phyloP scores from a whole-genome alignment of 2,797 vertebrate genomes.

The Anolis apletophallus region DNA sequence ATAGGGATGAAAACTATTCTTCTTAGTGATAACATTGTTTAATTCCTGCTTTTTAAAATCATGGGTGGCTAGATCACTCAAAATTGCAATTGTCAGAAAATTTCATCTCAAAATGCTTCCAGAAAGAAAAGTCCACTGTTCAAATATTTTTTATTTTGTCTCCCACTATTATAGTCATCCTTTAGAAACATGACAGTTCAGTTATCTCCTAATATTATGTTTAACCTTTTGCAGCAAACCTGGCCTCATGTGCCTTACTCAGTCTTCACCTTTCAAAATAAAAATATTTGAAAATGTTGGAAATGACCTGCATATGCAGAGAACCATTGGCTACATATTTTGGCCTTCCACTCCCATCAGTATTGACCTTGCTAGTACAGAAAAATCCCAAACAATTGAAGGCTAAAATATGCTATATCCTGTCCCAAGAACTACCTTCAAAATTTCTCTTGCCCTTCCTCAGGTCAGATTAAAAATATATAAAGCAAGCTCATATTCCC shows the following conservation, averaged over 20 bases:
- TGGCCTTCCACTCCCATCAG: neutral
- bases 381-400: neutral
- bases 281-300: neutral
- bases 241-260: neutral
- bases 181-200: neutral
- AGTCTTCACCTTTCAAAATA: neutral
- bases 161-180: too few species aligned
- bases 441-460: too few species aligned
- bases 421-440: neutral
- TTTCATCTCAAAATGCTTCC: neutral
- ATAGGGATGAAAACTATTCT: too few species aligned
- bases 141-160: neutral
- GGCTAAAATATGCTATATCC: neutral
- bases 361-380: neutral
- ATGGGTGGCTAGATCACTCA: neutral
- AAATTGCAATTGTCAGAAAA: too few species aligned
- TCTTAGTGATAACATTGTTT: neutral
- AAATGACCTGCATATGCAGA: neutral
- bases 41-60: neutral
- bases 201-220: neutral
- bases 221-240: neutral
- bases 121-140: neutral
- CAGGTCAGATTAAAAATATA: too few species aligned
- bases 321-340: neutral
- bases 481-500: neutral